Evolutionary conservation across 37 sponge, comb jelly and placozoan genomes (phyloP), one percentile per base, ranked within the genome.

Genomic region (Eunapius fragilis): DNA sequence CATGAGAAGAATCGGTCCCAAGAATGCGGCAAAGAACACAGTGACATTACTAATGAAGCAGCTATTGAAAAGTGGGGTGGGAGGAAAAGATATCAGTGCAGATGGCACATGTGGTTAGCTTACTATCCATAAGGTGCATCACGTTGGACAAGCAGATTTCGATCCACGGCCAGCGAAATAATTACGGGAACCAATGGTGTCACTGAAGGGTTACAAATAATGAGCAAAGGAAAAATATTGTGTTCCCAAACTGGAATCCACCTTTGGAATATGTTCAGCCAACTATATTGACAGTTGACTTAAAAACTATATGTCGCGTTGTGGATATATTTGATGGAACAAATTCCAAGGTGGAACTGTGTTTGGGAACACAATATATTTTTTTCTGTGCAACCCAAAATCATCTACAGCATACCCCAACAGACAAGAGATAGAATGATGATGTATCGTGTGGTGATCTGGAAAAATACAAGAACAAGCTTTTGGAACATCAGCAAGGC

Each of bases 41-140:
- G 77, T 35, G 27, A 27, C 78, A 41, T 90, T 77, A 75, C 82
- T 67, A 50, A 90, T 80, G 82, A 90, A 90, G 50, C 90, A 90
- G 41, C 90, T 90, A 80, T 32, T 37, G 13, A n/a, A n/a, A n/a
- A n/a, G n/a, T n/a, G n/a, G n/a, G n/a, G n/a, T n/a, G 19, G 35
- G 19, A 34, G 73, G 73, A 72, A 37, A 22, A 83, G n/a, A n/a
- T n/a, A n/a, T n/a, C n/a, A n/a, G 0, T n/a, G 30, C 70, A 28
- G n/a, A 70, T 12, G 9, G 2, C 32, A 25, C n/a, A n/a, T n/a
- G n/a, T 25, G 27, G 80, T 19, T 2, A 32, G 67, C 80, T 50
- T 48, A 47, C 80, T 36, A 58, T 25, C 31, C 80, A 41, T 2
- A 13, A 11, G 58, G 6, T 58, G 58, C 6, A 58, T 58, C 22